These are phyloP conservation scores for Aradophagus sp. DNA, from an alignment of 1,140 invertebrate species.

Conservation along the genomic window DNA sequence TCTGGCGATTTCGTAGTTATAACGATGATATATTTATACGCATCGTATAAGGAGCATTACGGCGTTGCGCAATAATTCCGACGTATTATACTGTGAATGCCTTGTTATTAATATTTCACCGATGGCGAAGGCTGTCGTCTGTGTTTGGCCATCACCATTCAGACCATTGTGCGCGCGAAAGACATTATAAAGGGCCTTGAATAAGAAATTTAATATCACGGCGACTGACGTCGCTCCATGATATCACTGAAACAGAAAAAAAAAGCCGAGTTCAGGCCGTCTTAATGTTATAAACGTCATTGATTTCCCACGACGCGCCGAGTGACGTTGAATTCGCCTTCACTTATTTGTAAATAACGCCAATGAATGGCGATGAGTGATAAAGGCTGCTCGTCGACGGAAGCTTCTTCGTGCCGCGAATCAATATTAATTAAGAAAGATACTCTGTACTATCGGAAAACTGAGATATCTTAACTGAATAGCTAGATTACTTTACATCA, in stretches of 20 bases:
- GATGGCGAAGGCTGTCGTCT: conserved; percentile 31
- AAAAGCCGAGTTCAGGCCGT: too few species aligned
- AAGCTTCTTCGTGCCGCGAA: too few species aligned
- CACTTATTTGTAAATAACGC: too few species aligned
- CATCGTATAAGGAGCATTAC: conserved; percentile 46
- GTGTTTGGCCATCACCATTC: conserved; percentile 41
- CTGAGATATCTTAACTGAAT: too few species aligned
- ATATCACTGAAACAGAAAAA: too few species aligned
- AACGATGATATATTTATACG: conserved; percentile 29
- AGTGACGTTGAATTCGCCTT: too few species aligned
- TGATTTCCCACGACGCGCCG: too few species aligned
- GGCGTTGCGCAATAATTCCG: conserved; percentile 62
- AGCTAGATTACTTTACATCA: too few species aligned
- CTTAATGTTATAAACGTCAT: conserved; percentile 14
- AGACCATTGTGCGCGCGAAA: conserved; percentile 32
- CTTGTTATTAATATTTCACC: conserved; percentile 67
- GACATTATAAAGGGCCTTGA: conserved; percentile 35
- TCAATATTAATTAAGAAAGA: too few species aligned
- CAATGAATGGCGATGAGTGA: too few species aligned
- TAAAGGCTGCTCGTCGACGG: too few species aligned
- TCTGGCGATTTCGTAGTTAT: conserved; percentile 28
- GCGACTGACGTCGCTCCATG: conserved; percentile 6
- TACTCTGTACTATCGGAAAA: too few species aligned
- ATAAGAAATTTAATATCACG: conserved; percentile 46
- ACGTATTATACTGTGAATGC: conserved; percentile 61